Evolutionary conservation across 2,797 vertebrate species (phyloP).

Genomic region (Tarsius wallacei): DNA sequence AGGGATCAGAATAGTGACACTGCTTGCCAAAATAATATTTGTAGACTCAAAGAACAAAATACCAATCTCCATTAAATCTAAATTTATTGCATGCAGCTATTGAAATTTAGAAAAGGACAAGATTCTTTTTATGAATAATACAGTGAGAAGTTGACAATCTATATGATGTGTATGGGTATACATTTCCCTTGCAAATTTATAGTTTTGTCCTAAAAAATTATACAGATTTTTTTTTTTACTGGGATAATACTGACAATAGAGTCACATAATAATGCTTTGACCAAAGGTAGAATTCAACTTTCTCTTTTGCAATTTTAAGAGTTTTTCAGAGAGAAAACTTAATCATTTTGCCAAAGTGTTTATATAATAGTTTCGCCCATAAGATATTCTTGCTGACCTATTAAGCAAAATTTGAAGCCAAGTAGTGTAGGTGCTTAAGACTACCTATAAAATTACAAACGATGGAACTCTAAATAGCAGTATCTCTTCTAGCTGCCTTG

Average conservation of each 20-base stretch:
- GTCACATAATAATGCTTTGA: neutral
- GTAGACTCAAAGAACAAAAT: neutral
- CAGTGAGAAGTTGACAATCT: neutral
- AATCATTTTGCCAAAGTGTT: neutral
- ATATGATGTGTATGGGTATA: fast-evolving
- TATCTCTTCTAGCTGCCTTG: neutral
- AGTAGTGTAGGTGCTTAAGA: neutral
- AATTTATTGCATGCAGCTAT: neutral
- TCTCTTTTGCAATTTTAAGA: neutral
- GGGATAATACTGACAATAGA: neutral
- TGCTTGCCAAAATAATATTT: neutral
- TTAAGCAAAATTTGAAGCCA: neutral
- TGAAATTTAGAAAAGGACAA: neutral
- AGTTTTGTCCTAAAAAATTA: neutral
- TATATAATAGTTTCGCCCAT: neutral
- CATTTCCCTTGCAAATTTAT: neutral
- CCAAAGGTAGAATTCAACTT: neutral
- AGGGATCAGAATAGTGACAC: slow-evolving; percentile 24
- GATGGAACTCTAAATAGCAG: neutral
- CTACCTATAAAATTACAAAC: neutral
- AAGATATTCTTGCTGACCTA: neutral
- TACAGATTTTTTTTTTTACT: neutral
- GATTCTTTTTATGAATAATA: neutral
- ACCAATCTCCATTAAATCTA: neutral
- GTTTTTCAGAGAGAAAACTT: neutral